Evolutionary conservation across 2,797 vertebrate genomes (phyloP), one percentile per base, ranked within the genome.

Genomic region (Brachymystax lenok): DNA sequence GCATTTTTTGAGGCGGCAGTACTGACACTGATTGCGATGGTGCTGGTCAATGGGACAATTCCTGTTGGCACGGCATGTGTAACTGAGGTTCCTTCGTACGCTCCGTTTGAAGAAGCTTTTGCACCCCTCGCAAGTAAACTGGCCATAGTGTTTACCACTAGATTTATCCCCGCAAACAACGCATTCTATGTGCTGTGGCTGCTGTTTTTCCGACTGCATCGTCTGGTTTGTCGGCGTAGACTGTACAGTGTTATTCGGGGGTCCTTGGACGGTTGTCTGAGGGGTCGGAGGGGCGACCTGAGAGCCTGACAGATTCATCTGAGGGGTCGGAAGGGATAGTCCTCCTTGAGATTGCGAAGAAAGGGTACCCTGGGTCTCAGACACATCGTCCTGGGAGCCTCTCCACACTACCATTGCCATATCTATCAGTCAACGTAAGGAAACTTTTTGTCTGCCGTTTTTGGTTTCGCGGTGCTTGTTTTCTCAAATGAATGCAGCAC

Each of bases 331-430:
- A 77, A 95, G 94, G 71, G 93, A 94, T 90, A 95, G 96, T 92
- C 97, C 96, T 94, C 97, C 97, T 95, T 96, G 96, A 92, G 96
- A 95, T 92, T 97, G 98, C 92, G 98, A 96, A 93, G 97, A 96
- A 94, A 98, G 97, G 91, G 96, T 91, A 94, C 96, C 97, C 93
- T 97, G 97, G 91, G 95, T 97, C 95, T 98, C 97, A 94, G 97
- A 96, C 95, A 99, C 97, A 95, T 99, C 98, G 97, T 99, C 98
- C 96, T 99, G 98, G 95, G 98, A 97, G 96, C 98, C 97, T 97
- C 98, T 96, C 98, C 98, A 99, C 95, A 98, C 98, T 98, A 99
- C 98, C 98, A 99, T 99, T 98, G 98, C 98, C 98, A 99, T 99
- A 99, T 98, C 98, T 98, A 97, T 96, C 94, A 97, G 97, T 95